phyloP scores from a whole-genome alignment of 2,113 vertebrate species.

The Conger conger region DNA sequence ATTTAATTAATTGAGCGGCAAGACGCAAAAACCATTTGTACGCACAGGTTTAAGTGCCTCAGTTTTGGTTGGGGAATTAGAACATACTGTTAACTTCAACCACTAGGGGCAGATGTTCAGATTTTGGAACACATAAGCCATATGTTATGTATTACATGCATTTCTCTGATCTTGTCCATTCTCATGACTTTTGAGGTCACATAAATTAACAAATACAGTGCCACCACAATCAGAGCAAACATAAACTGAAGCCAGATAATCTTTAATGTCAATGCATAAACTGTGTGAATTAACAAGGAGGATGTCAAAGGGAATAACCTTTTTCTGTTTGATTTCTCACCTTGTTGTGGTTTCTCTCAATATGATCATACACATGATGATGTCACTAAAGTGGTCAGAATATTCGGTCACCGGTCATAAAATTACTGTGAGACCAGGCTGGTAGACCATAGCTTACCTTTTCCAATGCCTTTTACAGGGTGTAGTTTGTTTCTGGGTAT shows the following conservation, averaged over 20 bases:
- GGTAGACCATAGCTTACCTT: not conserved
- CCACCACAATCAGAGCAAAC: not conserved
- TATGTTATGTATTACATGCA: too few species aligned
- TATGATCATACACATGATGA: not conserved
- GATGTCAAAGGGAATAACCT: not conserved
- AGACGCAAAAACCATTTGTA: too few species aligned
- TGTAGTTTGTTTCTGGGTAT: too few species aligned
- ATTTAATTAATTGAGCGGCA: too few species aligned
- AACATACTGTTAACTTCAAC: too few species aligned
- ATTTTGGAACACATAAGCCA: too few species aligned
- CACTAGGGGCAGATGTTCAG: too few species aligned
- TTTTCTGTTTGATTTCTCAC: not conserved
- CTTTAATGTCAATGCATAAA: not conserved
- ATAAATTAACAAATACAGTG: not conserved
- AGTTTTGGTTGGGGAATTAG: too few species aligned
- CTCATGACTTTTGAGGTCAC: not conserved
- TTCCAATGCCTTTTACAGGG: not conserved
- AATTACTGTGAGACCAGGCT: too few species aligned
- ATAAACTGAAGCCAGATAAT: not conserved
- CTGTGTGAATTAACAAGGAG: not conserved
- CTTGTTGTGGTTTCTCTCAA: not conserved
- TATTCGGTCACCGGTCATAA: too few species aligned
- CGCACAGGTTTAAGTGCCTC: too few species aligned
- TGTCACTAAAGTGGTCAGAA: not conserved
- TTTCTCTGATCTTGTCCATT: not conserved